A percentile compares a stretch with the other conserved stretches of the same genome.
These are phyloP conservation scores for Rhynchotus rufescens DNA, from an alignment of 2,797 vertebrate species.

Conservation along the genomic window DNA sequence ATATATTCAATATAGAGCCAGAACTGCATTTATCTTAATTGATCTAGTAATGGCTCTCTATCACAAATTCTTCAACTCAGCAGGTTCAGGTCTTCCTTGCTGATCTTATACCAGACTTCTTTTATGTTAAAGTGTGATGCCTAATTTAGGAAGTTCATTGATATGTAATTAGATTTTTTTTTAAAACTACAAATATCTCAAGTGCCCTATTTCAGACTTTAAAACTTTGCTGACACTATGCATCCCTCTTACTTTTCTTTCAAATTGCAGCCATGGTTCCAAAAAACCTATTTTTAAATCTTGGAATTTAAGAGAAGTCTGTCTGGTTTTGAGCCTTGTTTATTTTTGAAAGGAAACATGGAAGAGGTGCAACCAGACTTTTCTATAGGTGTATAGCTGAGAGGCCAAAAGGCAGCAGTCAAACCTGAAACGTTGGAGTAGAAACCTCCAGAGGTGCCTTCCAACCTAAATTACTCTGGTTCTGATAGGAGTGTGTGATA, in stretches of 20 bases:
- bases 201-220: neutral
- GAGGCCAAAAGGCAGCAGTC: neutral
- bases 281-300: neutral
- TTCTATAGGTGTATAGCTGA: neutral
- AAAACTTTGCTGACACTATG: too few relatives aligned
- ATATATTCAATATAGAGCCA: neutral
- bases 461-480: conserved; percentile 15
- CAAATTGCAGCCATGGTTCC: neutral
- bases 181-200: neutral
- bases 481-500: neutral
- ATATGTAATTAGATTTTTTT: neutral
- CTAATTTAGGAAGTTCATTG: neutral
- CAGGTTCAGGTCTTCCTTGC: rapidly evolving
- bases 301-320: neutral
- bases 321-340: neutral
- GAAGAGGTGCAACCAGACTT: neutral
- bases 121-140: neutral
- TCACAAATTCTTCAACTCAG: neutral
- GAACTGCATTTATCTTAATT: neutral
- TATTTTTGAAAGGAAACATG: neutral
- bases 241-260: neutral
- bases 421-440: neutral
- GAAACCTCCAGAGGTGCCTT: neutral
- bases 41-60: neutral
- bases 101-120: neutral